Evolutionary conservation across 2,797 vertebrate genomes (phyloP).

Genomic region (Fundulus diaphanus): DNA sequence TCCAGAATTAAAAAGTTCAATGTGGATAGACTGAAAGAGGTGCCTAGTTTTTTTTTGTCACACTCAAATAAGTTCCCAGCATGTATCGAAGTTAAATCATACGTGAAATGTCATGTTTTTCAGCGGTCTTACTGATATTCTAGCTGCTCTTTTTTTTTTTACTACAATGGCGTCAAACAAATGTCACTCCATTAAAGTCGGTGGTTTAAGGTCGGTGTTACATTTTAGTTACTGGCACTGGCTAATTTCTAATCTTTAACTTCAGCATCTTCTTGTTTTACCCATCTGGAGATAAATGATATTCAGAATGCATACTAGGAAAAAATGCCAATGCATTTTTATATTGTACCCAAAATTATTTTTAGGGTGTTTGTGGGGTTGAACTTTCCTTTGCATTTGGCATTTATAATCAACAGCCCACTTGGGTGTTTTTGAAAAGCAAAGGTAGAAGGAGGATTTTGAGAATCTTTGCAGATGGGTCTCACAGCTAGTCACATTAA

Average conservation of each 20-base stretch:
- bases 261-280: not conserved
- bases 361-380: not conserved
- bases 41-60: not conserved
- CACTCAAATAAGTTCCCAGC: conserved; percentile 8
- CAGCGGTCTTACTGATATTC: not conserved
- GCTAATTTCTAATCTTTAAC: not conserved
- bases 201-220: not conserved
- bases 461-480: conserved; percentile 4
- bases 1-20: not conserved
- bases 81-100: not conserved
- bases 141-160: not conserved
- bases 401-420: not conserved
- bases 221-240: not conserved
- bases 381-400: not conserved
- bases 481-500: conserved; percentile 4
- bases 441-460: not conserved
- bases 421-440: not conserved
- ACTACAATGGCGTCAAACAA: not conserved
- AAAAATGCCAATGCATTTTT: not conserved
- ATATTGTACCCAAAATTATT: not conserved
- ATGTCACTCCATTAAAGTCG: not conserved
- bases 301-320: not conserved
- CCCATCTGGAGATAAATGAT: not conserved
- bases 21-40: not conserved
- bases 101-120: not conserved